These are phyloP conservation scores for Hippolais icterina DNA, from an alignment of 2,113 vertebrate species.

Conservation along the genomic window DNA sequence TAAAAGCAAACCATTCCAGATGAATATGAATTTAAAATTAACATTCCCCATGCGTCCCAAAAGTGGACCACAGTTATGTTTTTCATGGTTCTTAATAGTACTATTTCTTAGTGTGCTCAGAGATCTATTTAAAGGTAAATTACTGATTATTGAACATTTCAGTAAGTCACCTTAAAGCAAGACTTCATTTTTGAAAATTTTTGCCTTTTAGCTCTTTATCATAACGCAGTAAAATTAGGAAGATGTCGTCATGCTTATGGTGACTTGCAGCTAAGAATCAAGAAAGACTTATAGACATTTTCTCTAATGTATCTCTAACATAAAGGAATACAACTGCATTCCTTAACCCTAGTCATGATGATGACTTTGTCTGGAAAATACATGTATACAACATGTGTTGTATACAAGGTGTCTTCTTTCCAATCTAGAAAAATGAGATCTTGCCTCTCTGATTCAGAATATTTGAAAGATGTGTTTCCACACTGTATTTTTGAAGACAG, in stretches of 20 bases:
- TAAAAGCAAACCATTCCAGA: background rate
- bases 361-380: background rate
- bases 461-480: background rate
- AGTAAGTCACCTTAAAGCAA: background rate
- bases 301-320: background rate
- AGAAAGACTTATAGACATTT: background rate
- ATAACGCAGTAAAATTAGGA: background rate
- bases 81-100: background rate
- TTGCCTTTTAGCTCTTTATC: background rate
- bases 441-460: background rate
- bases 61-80: background rate
- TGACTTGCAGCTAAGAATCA: background rate
- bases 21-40: background rate
- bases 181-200: background rate
- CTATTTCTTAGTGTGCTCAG: background rate
- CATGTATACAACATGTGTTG: accelerated
- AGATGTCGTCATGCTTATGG: background rate
- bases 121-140: background rate
- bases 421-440: background rate
- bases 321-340: background rate
- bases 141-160: background rate
- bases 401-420: background rate
- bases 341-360: background rate
- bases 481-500: background rate
- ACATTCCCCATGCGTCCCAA: background rate